Evolutionary conservation across 2,797 vertebrate genomes (phyloP), one percentile per base, ranked within the genome.

Genomic region (Crocidura indochinensis): DNA sequence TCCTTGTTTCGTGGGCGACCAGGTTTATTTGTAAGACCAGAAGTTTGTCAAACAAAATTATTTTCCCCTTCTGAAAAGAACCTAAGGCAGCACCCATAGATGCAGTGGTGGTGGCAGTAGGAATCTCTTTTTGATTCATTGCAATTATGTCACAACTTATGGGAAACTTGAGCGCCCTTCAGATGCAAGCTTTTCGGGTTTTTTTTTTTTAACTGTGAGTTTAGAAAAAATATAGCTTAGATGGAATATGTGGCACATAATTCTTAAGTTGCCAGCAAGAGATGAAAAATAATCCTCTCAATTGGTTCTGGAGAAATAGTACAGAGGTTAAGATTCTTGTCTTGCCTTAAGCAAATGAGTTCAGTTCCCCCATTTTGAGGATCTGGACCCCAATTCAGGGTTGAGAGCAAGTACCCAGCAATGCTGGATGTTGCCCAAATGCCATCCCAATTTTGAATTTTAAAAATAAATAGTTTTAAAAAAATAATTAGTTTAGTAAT

Each of bases 281-380:
- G 90, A 79, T 64, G 20, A 26, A 83, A 93, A 87, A 64, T 69
- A 8, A 60, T 73, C 22, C 38, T 78, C 19, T 78, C 47, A 93
- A 90, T 65, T 46, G 75, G 7, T n/a, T 11, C 22, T 14, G 51
- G 51, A 38, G 38, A 38, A 5, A 38, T 38, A 38, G 38, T 38
- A 38, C 38, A 51, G 51, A 51, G 51, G 51, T 51, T 51, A 51
- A 38, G 51, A 53, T 53, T 53, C 51, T 53, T 53, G 17, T 12
- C 51, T 53, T 53, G 51, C 51, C 12, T 53, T 10, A 14, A 17
- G 51, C 51, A 53, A 12, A 53, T 53, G 11, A 53, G 51, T 17
- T 53, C 3, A 12, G 17, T 17, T 14, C 51, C 51, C 12, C 51
- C 51, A 53, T 14, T 17, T 12, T 14, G 12, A 53, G 17, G 51